Evolutionary conservation across 1,140 invertebrate genomes (phyloP).

Genomic region (Apis mellifera): Amel_HAv3.1 CM009939.2:6867001-6867500

Average conservation of each 20-base stretch:
- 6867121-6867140: conserved; percentile 75
- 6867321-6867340: neutral
- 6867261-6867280: conserved; percentile 83
- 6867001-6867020: too few relatives aligned
- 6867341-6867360: neutral
- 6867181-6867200: conserved; percentile 81
- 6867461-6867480: neutral
- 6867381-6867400: neutral
- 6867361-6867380: neutral
- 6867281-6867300: too few relatives aligned
- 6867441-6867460: conserved; percentile 6
- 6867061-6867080: too few relatives aligned
- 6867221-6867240: conserved; percentile 80
- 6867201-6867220: conserved; percentile 85
- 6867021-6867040: too few relatives aligned
- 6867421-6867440: neutral
- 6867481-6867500: conserved; percentile 25
- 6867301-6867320: neutral
- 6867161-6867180: conserved; percentile 71
- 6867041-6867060: too few relatives aligned
- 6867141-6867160: conserved; percentile 69
- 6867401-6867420: neutral
- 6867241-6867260: conserved; percentile 83
- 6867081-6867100: too few relatives aligned
- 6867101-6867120: conserved; percentile 67